Evolutionary conservation across 2,888 invertebrate species (phyloP).

Genomic region (Drosophila bunnanda): DNA sequence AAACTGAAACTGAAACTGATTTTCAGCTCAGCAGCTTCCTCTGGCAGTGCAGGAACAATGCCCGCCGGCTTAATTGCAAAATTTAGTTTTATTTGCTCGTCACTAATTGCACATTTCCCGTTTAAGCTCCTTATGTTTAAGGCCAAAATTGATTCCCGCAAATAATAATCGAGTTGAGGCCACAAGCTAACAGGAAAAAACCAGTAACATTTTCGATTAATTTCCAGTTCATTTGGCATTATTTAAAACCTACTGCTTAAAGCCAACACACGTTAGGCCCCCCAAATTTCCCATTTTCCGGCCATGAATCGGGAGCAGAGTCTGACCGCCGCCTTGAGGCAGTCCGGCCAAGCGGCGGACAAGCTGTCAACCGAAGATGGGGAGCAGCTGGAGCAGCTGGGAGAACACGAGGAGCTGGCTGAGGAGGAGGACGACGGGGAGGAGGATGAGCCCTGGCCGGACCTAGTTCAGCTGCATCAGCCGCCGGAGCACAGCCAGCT

Average conservation of each 20-base stretch:
- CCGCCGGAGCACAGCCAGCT: constrained; percentile 96
- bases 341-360: neutral
- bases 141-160: neutral
- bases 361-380: neutral
- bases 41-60: neutral
- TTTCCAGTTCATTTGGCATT: neutral
- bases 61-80: constrained; percentile 15
- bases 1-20: constrained; percentile 1
- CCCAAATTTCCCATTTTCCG: neutral
- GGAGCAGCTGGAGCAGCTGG: neutral
- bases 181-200: neutral
- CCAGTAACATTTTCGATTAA: neutral
- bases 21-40: neutral
- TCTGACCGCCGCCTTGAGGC: constrained; percentile 15
- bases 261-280: neutral
- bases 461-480: constrained; percentile 92
- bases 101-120: constrained; percentile 11
- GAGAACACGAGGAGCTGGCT: neutral
- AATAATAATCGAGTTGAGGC: too few species aligned
- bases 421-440: neutral
- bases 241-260: neutral
- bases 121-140: neutral
- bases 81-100: constrained; percentile 14
- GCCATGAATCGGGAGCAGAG: constrained; percentile 8
- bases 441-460: constrained; percentile 87